These are phyloP conservation scores for Chionoecetes opilio DNA, from an alignment of 1,140 invertebrate species.

Conservation along the genomic window DNA sequence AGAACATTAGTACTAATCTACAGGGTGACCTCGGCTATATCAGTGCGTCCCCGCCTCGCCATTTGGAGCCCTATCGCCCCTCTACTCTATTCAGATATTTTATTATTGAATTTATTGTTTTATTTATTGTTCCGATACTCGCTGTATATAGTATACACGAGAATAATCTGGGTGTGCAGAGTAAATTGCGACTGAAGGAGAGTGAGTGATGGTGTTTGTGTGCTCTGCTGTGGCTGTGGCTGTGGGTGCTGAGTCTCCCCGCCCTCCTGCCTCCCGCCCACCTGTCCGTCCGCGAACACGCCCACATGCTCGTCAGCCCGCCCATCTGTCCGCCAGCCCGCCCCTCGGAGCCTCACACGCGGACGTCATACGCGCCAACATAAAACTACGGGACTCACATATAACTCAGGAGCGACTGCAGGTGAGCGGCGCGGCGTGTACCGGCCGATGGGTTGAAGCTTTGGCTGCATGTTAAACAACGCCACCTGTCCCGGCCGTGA, in stretches of 20 bases:
- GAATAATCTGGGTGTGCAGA: neutral
- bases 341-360: neutral
- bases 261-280: neutral
- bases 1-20: constrained; percentile 17
- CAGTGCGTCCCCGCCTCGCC: neutral
- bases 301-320: neutral
- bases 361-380: neutral
- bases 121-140: neutral
- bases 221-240: neutral
- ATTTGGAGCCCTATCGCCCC: neutral
- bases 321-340: neutral
- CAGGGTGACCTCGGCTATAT: neutral
- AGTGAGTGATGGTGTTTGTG: constrained; percentile 14
- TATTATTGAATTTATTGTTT: constrained; percentile 23
- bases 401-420: neutral
- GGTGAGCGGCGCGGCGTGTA: neutral
- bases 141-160: neutral
- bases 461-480: constrained; percentile 66
- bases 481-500: constrained; percentile 62
- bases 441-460: constrained; percentile 7
- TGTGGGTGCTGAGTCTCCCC: neutral
- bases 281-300: neutral
- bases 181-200: constrained; percentile 43
- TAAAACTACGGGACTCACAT: constrained; percentile 20
- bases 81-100: neutral